phyloP scores from a whole-genome alignment of 2,113 vertebrate genomes.

The Cryptomyrus ogoouensis region DNA sequence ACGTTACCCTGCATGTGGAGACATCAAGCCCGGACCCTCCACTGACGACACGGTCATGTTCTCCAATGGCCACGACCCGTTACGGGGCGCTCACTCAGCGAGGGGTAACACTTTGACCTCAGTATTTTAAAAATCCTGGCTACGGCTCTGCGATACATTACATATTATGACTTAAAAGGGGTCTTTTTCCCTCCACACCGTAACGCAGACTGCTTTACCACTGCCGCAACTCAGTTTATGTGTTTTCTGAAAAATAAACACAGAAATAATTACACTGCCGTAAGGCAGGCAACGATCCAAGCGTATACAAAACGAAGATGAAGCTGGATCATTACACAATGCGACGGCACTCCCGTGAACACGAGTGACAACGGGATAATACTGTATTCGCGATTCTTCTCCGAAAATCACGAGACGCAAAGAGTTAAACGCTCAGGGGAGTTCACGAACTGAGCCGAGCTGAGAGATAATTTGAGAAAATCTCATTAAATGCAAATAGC shows the following conservation, averaged over 20 bases:
- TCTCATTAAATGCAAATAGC: background rate
- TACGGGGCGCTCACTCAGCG: background rate
- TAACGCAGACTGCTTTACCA: background rate
- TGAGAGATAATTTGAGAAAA: slow-evolving; percentile 8
- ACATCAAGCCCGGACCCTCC: background rate
- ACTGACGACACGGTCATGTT: background rate
- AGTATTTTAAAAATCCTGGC: background rate
- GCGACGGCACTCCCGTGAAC: background rate
- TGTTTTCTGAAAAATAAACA: background rate
- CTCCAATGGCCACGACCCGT: background rate
- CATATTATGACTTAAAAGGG: background rate
- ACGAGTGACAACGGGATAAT: background rate
- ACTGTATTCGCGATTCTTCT: background rate
- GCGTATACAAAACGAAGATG: background rate
- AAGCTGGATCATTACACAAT: background rate
- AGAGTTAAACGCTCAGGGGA: background rate
- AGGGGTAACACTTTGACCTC: background rate
- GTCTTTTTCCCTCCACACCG: background rate
- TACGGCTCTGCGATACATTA: background rate
- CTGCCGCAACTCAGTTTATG: background rate
- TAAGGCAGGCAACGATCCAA: background rate
- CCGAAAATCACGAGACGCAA: background rate
- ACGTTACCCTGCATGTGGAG: background rate
- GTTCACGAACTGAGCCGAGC: background rate
- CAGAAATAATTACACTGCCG: background rate